Evolutionary conservation across 2,888 invertebrate species (phyloP).

Genomic region (Xestia xanthographa): DNA sequence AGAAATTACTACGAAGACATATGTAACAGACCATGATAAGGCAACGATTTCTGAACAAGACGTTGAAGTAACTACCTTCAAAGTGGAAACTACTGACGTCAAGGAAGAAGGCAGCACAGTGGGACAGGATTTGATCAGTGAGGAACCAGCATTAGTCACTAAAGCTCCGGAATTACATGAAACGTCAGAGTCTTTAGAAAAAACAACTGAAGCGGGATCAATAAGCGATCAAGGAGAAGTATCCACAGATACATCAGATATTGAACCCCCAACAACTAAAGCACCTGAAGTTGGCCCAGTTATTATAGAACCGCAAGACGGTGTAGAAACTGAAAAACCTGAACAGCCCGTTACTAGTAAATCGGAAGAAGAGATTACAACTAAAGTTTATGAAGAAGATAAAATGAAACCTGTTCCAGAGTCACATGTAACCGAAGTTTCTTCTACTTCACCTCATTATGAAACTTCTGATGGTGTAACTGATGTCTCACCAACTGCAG

Average conservation of each 20-base stretch:
- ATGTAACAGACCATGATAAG: slow-evolving; percentile 25
- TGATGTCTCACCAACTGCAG: slow-evolving; percentile 13
- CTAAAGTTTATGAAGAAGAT: slow-evolving; percentile 45
- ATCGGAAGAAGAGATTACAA: slow-evolving; percentile 41
- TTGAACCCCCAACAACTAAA: slow-evolving; percentile 50
- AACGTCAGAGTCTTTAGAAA: slow-evolving; percentile 43
- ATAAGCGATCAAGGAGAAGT: slow-evolving; percentile 54
- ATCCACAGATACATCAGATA: slow-evolving; percentile 56
- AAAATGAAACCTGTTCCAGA: slow-evolving; percentile 44
- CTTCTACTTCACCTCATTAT: slow-evolving; percentile 33
- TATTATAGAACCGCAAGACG: slow-evolving; percentile 51
- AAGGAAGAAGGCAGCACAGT: slow-evolving; percentile 24
- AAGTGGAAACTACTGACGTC: slow-evolving; percentile 16
- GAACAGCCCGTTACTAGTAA: slow-evolving; percentile 29
- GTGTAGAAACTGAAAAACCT: slow-evolving; percentile 29
- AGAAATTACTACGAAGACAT: slow-evolving; percentile 35
- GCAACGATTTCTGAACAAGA: slow-evolving; percentile 19
- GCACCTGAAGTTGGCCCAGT: slow-evolving; percentile 17
- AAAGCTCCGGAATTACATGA: slow-evolving; percentile 38
- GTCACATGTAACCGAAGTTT: slow-evolving; percentile 44
- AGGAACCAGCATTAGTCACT: slow-evolving; percentile 24
- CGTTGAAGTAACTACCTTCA: slow-evolving; percentile 33
- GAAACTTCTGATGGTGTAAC: slow-evolving; percentile 24
- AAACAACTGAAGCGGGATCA: slow-evolving; percentile 39
- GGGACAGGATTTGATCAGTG: slow-evolving; percentile 18